Base-by-base conservation (phyloP, 2,113 vertebrate species). In the Pholis gunnellus region DNA sequence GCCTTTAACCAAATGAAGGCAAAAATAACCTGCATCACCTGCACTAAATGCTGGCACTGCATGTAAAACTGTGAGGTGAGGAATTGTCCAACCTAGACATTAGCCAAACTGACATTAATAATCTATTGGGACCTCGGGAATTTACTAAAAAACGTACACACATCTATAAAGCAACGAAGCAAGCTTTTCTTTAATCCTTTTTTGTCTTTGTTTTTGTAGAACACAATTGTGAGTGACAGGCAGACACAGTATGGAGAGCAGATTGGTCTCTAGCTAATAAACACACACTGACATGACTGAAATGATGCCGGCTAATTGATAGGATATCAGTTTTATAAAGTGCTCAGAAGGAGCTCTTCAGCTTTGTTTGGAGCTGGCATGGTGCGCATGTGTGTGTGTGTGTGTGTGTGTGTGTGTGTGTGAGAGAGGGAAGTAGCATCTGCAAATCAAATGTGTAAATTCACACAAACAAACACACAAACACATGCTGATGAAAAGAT, bases 281-380 rank as follows among this genome's bases (percentile, higher is more conserved):
- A 65, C 46, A 75, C 57, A 22, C 40, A 29, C 9, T 44, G 5
- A n/a, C 61, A 79, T 54, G 38, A 72, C 10, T 59, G 17, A 50
- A 61, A 11, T 42, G 54, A 69, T 34, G 22, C 2, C 15, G 5
- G 59, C 38, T 31, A 50, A 56, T 64, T 3, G 7, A 50, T 40
- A 9, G 17, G 36, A 46, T 42, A 17, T 48, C 31, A 46, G 15
- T 69, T 15, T 67, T 10, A 44, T 60, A 25, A 63, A 31, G 1
- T 6, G 38, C 48, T 52, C 48, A 40, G 13, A 46, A 11, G 44
- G 44, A 46, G 52, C 52, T 25, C 52, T 56, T 56, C 9, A 11
- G 22, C n/a, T 56, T 56, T 1, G 54, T 56, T 11, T 25, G n/a
- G n/a, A 25, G 22, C 9, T n/a, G 20, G n/a, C 20, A 54, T 22